phyloP scores from a whole-genome alignment of 2,888 invertebrate species.

The Tenthredo livida region DNA sequence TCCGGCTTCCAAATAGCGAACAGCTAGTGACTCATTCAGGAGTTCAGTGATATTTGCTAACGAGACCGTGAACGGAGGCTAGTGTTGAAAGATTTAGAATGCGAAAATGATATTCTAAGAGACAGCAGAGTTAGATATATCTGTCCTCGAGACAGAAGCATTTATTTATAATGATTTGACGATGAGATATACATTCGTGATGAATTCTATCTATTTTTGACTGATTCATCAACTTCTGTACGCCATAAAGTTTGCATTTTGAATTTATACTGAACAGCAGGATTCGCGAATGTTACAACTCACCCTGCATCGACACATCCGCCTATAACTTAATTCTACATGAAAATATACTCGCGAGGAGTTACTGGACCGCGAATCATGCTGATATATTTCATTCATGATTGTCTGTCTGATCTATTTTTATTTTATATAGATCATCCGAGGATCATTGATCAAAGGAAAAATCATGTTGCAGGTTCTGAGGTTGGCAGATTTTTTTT shows the following conservation, averaged over 20 bases:
- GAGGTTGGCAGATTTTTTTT: background rate
- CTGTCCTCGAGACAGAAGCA: background rate
- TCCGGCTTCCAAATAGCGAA: background rate
- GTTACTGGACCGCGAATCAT: too few relatives aligned
- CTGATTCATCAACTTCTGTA: background rate
- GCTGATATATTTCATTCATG: too few relatives aligned
- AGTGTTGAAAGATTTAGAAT: background rate
- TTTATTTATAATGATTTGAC: conserved; percentile 3
- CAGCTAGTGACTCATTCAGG: background rate
- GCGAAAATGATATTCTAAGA: background rate
- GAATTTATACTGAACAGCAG: too few relatives aligned
- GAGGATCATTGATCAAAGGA: background rate
- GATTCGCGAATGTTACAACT: too few relatives aligned
- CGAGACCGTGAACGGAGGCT: background rate
- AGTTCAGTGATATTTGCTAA: background rate
- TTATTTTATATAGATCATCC: background rate
- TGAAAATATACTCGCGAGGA: too few relatives aligned
- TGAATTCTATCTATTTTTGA: background rate
- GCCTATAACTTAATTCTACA: too few relatives aligned
- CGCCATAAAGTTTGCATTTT: background rate
- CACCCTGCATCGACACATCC: too few relatives aligned
- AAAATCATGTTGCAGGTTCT: background rate
- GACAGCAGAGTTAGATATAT: background rate
- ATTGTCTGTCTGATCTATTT: too few relatives aligned
- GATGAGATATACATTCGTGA: background rate